These are phyloP conservation scores for Macrophya alboannulata DNA, from an alignment of 2,888 invertebrate species.

Conservation along the genomic window DNA sequence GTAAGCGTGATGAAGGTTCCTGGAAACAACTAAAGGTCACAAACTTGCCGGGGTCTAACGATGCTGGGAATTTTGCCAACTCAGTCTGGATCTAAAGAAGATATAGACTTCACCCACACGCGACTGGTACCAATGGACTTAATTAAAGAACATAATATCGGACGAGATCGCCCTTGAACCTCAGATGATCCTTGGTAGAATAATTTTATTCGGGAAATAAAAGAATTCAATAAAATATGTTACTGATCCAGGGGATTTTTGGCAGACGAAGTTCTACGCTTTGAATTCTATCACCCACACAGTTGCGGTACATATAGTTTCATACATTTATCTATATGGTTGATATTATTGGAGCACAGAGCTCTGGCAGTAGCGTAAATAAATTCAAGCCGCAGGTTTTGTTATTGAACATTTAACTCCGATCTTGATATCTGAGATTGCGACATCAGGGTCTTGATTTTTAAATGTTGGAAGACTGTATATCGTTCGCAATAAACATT, in stretches of 20 bases:
- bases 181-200: background rate
- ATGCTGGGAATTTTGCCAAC: constrained; percentile 46
- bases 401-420: background rate
- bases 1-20: constrained; percentile 5
- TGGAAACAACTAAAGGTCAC: constrained; percentile 40
- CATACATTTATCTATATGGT: background rate
- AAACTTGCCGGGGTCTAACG: constrained; percentile 35
- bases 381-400: background rate
- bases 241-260: background rate
- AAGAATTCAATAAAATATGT: background rate
- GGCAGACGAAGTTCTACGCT: background rate
- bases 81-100: background rate
- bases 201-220: constrained; percentile 3
- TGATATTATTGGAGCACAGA: background rate
- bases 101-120: constrained; percentile 45
- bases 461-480: background rate
- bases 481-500: background rate
- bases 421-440: background rate
- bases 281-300: background rate
- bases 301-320: background rate
- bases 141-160: constrained; percentile 19
- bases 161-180: constrained; percentile 2
- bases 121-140: background rate
- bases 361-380: background rate
- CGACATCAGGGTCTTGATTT: background rate